phyloP scores from a whole-genome alignment of 2,888 invertebrate species.

The Cetonia aurata region DNA sequence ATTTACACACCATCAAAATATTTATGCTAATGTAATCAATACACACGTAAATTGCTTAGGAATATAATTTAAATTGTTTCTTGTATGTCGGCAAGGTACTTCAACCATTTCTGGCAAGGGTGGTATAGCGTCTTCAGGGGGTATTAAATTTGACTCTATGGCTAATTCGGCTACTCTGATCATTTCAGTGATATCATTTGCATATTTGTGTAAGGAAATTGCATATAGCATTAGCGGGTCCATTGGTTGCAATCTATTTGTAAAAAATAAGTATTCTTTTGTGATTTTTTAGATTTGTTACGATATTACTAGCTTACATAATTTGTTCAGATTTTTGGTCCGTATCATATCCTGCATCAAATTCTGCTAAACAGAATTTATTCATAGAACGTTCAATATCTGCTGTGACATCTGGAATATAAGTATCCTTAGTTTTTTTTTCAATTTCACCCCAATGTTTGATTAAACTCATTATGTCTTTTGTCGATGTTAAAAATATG shows the following conservation, averaged over 20 bases:
- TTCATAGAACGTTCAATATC: constrained; percentile 63
- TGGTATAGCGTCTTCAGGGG: constrained; percentile 59
- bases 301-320: constrained; percentile 50
- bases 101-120: constrained; percentile 59
- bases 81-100: constrained; percentile 54
- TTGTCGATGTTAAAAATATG: neutral
- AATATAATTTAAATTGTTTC: constrained; percentile 60
- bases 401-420: constrained; percentile 58
- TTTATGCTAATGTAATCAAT: neutral
- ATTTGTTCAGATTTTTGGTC: constrained; percentile 53
- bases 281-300: neutral
- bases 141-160: constrained; percentile 59
- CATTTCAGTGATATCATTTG: constrained; percentile 60
- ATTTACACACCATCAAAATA: neutral
- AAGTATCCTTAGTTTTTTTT: constrained; percentile 29
- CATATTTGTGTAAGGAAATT: constrained; percentile 62
- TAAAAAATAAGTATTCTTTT: neutral
- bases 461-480: constrained; percentile 6
- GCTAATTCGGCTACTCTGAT: constrained; percentile 60
- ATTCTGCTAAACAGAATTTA: constrained; percentile 59
- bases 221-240: constrained; percentile 61
- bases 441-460: constrained; percentile 62
- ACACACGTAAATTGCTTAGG: constrained; percentile 58
- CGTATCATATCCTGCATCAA: constrained; percentile 55
- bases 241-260: constrained; percentile 60